Evolutionary conservation across 2,888 invertebrate species (phyloP), one percentile per base, ranked within the genome.

Genomic region (Eilema sororculum): DNA sequence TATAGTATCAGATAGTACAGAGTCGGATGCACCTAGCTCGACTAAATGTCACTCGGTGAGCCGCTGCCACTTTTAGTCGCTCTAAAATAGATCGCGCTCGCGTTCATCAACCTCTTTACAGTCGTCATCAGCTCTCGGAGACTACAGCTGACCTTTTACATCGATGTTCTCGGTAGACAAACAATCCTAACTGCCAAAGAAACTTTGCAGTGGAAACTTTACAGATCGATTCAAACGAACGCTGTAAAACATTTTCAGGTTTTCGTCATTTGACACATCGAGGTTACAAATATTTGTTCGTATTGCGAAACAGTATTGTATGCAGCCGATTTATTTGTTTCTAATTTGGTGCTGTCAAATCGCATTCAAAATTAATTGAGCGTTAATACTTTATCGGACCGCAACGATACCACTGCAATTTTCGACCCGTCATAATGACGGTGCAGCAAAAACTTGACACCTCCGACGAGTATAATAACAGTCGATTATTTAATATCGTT

Each of bases 31-130:
- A 94, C 90, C 93, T 91, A 92, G 92, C 90, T 82, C 86, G 87
- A 87, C 88, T 91, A 95, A 95, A 95, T 95, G 95, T 95, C 95
- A 95, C 90, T 94, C 92, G 93, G 94, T 93, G 93, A 91, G 91
- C 91, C 87, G 87, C 80, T 84, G 90, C 90, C 91, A 89, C 87
- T 89, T 95, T 93, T 95, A 95, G 93, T 91, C 90, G 94, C 89
- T 92, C 93, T 90, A 86, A 95, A 95, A 95, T 95, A 95, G 95
- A 93, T 84, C 84, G 77, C 69, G 86, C 82, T 80, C 83, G 92
- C 95, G 95, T 94, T 95, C 95, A 93, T 91, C 95, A 95, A 95
- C 95, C 95, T 91, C 94, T 92, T n/a, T 86, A 88, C 92, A 91
- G 90, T 92, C 92, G 92, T 93, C 93, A 93, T 91, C 90, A 85